Base-by-base conservation (phyloP, 2,797 vertebrate genomes). In the Coregonus ussuriensis region DNA sequence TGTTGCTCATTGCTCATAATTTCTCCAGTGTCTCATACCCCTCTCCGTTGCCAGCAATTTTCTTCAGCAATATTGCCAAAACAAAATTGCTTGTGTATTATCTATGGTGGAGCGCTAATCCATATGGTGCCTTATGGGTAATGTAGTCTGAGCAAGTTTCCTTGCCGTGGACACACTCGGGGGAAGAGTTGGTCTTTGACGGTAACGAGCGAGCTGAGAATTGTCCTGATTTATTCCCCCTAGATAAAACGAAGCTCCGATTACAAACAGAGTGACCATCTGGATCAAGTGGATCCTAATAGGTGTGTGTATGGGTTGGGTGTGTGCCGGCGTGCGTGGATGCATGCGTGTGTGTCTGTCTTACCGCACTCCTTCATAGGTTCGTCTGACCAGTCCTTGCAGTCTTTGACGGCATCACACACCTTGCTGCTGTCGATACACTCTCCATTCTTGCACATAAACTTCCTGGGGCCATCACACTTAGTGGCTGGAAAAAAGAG, bases 361-460 rank as follows among this genome's bases (percentile, higher is more conserved):
- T 94, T 94, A 99, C 98, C 97, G 76, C 98, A 99, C 89, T 98
- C 96, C 89, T 97, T 98, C 89, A 94, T 88, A 75, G 97, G 97
- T 86, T 99, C 98, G 79, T 99, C 98, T 56, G 98, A 99, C 97
- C 96, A 96, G 91, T 99, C 98, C 87, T 95, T 96, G 94, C 97
- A 99, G 95, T 99, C 97, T 87, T 93, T 97, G 79, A 96, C 93
- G 52, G 93, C 93, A 93, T 99, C 96, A 78, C 98, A 99, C 94
- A 99, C 96, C 93, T 96, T 98, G 91, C 89, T 91, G 94, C 93
- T 93, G 91, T 98, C 96, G 76, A 99, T 96, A 86, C 98, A 99
- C 92, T 99, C 96, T 71, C 97, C 97, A 80, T 95, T 98, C 92
- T 95, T 96, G 92, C 98, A 99, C 93, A 95, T 95, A 92, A 99